Evolutionary conservation across 2,888 invertebrate species (phyloP).

Genomic region (Allygus modestus): DNA sequence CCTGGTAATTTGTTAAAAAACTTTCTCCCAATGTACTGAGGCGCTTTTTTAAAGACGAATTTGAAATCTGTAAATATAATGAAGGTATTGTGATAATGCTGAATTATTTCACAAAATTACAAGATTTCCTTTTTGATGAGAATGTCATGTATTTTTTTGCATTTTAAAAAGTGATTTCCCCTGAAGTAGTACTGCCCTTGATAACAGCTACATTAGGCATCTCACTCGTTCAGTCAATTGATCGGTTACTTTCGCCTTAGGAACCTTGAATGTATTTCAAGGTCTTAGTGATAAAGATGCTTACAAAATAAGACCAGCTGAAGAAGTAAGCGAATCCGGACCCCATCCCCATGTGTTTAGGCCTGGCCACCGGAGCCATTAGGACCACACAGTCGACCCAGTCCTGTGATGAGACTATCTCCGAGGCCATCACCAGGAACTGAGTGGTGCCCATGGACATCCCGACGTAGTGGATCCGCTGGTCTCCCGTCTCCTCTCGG

Average conservation of each 20-base stretch:
- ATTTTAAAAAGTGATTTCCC: no score
- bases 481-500: slow-evolving; percentile 75
- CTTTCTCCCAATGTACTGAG: no score
- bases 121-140: no score
- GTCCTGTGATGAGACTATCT: not conserved
- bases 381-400: not conserved
- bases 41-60: no score
- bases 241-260: not conserved
- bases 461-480: slow-evolving; percentile 85
- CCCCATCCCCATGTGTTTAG: not conserved
- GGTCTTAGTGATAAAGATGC: not conserved
- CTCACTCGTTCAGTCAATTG: no score
- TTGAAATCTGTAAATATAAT: no score
- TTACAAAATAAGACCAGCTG: not conserved
- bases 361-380: not conserved
- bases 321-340: not conserved
- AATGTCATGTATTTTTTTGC: no score
- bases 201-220: no score
- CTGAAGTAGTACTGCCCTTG: no score
- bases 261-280: not conserved
- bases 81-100: no score
- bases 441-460: slow-evolving; percentile 94
- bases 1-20: no score
- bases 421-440: slow-evolving; percentile 83
- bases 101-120: no score